These are phyloP conservation scores for Neopipo cinnamomea DNA, from an alignment of 2,113 vertebrate genomes.

Conservation along the genomic window DNA sequence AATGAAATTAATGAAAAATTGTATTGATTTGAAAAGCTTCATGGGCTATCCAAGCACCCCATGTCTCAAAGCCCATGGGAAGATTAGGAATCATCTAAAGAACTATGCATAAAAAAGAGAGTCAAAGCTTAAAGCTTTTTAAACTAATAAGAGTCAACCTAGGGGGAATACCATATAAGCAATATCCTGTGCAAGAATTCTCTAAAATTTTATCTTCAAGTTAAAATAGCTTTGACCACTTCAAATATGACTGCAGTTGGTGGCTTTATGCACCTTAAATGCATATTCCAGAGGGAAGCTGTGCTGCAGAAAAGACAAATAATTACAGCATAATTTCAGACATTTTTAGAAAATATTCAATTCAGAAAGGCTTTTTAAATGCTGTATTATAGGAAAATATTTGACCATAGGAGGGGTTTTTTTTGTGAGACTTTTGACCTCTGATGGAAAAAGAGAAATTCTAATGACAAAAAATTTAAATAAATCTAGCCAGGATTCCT, in stretches of 20 bases:
- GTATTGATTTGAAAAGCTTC: neutral
- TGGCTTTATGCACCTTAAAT: neutral
- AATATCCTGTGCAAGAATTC: neutral
- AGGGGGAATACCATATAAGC: neutral
- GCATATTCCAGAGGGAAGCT: neutral
- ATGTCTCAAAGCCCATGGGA: neutral
- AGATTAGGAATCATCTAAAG: conserved; percentile 3
- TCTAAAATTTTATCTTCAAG: neutral
- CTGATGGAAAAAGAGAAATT: neutral
- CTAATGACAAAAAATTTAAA: neutral
- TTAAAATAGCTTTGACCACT: neutral
- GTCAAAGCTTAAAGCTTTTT: neutral
- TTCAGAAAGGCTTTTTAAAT: conserved; percentile 7
- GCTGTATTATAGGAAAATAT: neutral
- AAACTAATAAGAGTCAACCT: neutral
- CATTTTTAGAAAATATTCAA: neutral
- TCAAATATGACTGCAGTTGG: neutral
- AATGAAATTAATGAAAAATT: neutral
- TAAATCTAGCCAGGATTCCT: neutral
- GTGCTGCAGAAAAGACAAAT: neutral
- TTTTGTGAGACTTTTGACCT: neutral
- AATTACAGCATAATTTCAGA: neutral
- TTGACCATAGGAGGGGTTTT: neutral
- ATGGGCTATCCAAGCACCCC: neutral
- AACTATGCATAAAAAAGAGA: neutral